phyloP scores from a whole-genome alignment of 2,113 vertebrate genomes.

The Peromyscus polionotus region DNA sequence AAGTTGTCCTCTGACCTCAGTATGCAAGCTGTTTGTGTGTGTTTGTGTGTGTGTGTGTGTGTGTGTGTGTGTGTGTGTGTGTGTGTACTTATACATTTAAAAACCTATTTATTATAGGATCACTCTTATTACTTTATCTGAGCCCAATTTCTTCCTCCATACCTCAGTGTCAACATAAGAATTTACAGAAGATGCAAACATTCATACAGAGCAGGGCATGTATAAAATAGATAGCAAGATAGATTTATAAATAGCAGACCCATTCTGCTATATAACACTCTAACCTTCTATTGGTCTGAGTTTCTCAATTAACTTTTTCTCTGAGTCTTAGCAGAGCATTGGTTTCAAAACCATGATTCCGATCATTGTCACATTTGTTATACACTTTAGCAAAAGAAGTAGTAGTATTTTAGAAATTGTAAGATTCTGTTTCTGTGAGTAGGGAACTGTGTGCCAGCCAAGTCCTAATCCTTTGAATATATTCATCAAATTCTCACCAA shows the following conservation, averaged over 20 bases:
- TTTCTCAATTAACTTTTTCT: neutral
- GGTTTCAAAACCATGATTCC: neutral
- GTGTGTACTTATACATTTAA: neutral
- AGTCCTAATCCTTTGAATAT: neutral
- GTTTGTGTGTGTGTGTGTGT: neutral
- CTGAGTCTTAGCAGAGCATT: neutral
- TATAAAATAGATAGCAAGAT: neutral
- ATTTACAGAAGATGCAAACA: neutral
- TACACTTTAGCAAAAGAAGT: neutral
- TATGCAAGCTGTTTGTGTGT: neutral
- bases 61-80: neutral
- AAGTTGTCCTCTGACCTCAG: neutral
- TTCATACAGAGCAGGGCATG: neutral
- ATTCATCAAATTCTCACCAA: neutral
- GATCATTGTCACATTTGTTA: neutral
- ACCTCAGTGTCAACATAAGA: neutral
- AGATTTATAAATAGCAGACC: neutral
- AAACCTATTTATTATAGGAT: neutral
- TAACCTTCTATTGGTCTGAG: neutral
- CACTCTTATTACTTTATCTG: neutral
- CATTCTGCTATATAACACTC: neutral
- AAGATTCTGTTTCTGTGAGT: neutral
- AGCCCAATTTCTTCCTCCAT: neutral
- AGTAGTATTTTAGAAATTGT: neutral
- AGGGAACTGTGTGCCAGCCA: neutral